Evolutionary conservation across 2,888 invertebrate genomes (phyloP), one percentile per base, ranked within the genome.

Genomic region (Plutella xylostella): DNA sequence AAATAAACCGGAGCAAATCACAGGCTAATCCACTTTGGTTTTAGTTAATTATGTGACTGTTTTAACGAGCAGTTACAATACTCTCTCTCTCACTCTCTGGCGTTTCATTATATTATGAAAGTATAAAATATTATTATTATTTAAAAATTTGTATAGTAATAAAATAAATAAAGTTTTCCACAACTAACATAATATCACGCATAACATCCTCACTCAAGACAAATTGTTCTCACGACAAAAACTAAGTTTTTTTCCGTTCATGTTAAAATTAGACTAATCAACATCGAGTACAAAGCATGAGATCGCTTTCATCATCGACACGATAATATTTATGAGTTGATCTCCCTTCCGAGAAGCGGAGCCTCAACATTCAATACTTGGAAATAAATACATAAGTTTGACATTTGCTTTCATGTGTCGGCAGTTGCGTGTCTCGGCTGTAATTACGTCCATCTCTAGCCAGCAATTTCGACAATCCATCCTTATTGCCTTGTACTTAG

Each of bases 311-410:
- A 83, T 83, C 83, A 83, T 82, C 80, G 83, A 83, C 82, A 79
- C 61, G 74, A 69, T 74, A 73, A 72, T 83, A 82, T 83, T 82
- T 83, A 82, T 76, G 42, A 45, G 67, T 63, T 66, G 71, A 61
- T 68, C 44, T 42, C 42, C 70, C 69, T 83, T 82, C 82, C 65
- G 65, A 77, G 82, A 83, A 82, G 58, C 72, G 68, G 61, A 14
- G 66, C 67, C 65, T 68, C 74, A 69, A 65, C 72, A 75, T 83
- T 79, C 83, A 80, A 83, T 83, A 83, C 83, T 80, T 76, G 80
- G 83, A 83, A 83, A 82, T 83, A 83, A 80, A 83, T 83, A 79
- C 79, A 80, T 79, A 77, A 78, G 78, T 78, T 83, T 83, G 83
- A 83, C 80, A 83, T 83, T 80, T 78, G 82, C 83, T 83, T 83